Conservation (phyloP, 2,797 vertebrate genomes). For the Pelobates cultripes region DNA sequence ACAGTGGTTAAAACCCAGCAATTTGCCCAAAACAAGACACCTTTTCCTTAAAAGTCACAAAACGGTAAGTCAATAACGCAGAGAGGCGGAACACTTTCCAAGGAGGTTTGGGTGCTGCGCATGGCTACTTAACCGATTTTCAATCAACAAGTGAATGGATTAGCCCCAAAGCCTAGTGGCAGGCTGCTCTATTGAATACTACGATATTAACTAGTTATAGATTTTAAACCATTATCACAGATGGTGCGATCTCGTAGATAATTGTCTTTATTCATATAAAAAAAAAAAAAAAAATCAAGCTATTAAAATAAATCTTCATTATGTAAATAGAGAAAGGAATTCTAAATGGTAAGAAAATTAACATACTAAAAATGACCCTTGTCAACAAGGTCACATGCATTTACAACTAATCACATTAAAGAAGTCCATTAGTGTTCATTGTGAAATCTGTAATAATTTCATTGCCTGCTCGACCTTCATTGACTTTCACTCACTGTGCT, state of each 20-base stretch:
- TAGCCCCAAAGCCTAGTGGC: slow-evolving; percentile 8
- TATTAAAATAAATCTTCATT: slow-evolving; percentile 15
- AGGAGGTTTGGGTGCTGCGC: no score
- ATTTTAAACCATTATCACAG: slow-evolving; percentile 9
- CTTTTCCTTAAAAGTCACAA: no score
- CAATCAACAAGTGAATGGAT: slow-evolving; percentile 12
- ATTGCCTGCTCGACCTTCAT: slow-evolving; percentile 67
- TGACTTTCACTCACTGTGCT: slow-evolving; percentile 66
- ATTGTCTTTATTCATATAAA: slow-evolving; percentile 11
- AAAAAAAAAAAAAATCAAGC: not conserved
- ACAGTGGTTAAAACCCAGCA: no score
- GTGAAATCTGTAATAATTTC: slow-evolving; percentile 67
- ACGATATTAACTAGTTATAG: not conserved
- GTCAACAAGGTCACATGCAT: slow-evolving; percentile 63
- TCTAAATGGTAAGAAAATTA: slow-evolving; percentile 44
- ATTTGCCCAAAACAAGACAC: no score
- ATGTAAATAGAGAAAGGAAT: slow-evolving; percentile 37
- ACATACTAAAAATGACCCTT: slow-evolving; percentile 57
- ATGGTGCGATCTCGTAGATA: not conserved
- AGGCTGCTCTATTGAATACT: not conserved
- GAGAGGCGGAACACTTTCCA: no score
- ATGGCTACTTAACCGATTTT: not conserved
- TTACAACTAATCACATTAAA: slow-evolving; percentile 62
- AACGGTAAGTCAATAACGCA: no score
- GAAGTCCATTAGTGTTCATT: slow-evolving; percentile 62